A percentile compares a stretch with the other conserved stretches of the same genome.
These are phyloP conservation scores for Corvus moneduloides DNA, from an alignment of 2,113 vertebrate genomes.

Conservation along the genomic window DNA sequence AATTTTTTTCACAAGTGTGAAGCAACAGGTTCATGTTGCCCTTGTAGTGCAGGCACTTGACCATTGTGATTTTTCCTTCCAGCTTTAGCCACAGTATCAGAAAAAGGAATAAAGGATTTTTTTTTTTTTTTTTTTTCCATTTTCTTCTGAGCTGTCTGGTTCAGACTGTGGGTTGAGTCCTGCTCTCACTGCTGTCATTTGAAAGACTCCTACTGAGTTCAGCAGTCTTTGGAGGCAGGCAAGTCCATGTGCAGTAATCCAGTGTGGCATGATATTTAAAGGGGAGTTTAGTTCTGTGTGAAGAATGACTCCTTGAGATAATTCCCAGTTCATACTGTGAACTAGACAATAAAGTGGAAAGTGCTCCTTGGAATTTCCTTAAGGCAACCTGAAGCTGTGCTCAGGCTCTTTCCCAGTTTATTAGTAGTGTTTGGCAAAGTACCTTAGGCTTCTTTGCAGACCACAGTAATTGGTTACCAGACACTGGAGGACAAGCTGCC, in stretches of 20 bases:
- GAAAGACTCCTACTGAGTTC: background rate
- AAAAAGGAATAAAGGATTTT: background rate
- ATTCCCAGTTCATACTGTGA: slow-evolving; percentile 36
- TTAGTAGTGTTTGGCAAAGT: slow-evolving; percentile 45
- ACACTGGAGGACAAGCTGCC: slow-evolving; percentile 47
- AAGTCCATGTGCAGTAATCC: background rate
- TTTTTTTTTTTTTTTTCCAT: background rate
- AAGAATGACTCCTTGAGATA: background rate
- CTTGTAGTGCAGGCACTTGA: background rate
- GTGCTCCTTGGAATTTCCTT: slow-evolving; percentile 44
- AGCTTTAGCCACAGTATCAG: background rate
- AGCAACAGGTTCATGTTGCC: background rate
- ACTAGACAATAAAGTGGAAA: slow-evolving; percentile 45
- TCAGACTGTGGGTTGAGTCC: background rate
- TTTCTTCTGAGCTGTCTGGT: background rate
- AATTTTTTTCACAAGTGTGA: background rate
- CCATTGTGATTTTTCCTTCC: background rate
- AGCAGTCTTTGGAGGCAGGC: background rate
- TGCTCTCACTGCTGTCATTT: background rate
- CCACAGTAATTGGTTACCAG: slow-evolving; percentile 49
- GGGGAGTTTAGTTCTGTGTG: background rate
- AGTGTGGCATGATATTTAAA: background rate
- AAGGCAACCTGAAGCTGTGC: slow-evolving; percentile 26
- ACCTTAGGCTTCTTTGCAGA: slow-evolving; percentile 57
- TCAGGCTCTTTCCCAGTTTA: slow-evolving; percentile 42